These are phyloP conservation scores for Pachycephus smyrnensis DNA, from an alignment of 2,888 invertebrate species.

Conservation along the genomic window DNA sequence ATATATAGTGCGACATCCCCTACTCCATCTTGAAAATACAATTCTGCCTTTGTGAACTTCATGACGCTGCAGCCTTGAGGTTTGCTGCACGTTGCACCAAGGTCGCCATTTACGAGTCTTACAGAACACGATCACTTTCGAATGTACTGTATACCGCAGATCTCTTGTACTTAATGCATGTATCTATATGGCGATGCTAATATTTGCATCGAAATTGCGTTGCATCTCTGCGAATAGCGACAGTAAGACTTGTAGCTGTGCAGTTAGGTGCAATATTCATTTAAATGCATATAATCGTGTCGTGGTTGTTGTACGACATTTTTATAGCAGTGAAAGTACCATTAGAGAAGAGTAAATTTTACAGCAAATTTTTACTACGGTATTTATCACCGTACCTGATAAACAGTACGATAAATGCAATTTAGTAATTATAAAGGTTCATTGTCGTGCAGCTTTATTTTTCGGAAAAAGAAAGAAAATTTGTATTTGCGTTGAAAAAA, in stretches of 20 bases:
- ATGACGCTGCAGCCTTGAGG: conserved; percentile 47
- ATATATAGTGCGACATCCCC: not conserved
- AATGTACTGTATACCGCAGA: conserved; percentile 21
- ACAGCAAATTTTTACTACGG: not conserved
- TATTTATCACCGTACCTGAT: not conserved
- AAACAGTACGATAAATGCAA: not conserved
- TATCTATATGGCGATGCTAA: not conserved
- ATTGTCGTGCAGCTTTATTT: not conserved
- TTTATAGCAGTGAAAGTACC: not conserved
- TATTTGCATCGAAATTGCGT: not conserved
- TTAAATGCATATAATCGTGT: not conserved
- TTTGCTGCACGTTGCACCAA: conserved; percentile 46
- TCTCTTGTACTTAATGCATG: not conserved
- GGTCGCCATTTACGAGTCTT: conserved; percentile 49
- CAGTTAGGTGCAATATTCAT: not conserved
- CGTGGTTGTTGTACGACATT: not conserved
- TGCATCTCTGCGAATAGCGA: not conserved
- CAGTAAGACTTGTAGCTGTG: not conserved
- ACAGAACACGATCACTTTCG: conserved; percentile 49
- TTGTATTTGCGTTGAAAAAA: not conserved
- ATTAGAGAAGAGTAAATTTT: not conserved
- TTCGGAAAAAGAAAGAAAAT: not conserved
- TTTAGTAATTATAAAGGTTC: not conserved
- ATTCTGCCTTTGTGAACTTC: not conserved
- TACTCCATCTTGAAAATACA: not conserved